Base-by-base conservation (phyloP, 2,797 vertebrate species). In the Danionella dracula region DNA sequence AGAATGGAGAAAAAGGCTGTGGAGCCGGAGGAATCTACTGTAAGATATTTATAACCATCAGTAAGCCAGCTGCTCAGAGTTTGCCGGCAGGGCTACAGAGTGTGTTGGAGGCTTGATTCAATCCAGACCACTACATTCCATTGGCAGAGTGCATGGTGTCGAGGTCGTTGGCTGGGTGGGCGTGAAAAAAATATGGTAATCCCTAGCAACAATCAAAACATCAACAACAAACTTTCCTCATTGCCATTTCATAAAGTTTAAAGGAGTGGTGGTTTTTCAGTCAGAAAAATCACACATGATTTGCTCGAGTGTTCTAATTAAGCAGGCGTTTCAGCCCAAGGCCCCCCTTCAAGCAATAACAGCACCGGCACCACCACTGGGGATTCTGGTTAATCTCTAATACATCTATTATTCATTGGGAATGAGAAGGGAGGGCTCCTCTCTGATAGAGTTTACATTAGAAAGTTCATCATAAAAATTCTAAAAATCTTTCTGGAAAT, bases 371-470 rank as follows among this genome's bases (percentile, higher is more conserved):
- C 34, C 50, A 51, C 38, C 12, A 42, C 16, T 70, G 70, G 27
- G n/a, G 59, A 61, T 34, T 21, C 48, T 11, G 53, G 37, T n/a
- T 59, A 57, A 83, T 82, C 82, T 82, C 70, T 73, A 73, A 60
- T 79, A 80, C 77, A 88, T 89, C 78, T 86, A 88, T 91, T 87
- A 89, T 90, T 81, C 86, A 90, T 66, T 71, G 76, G 75, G 75
- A 77, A 71, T 61, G 75, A 20, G 12, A 76, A 71, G 61, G 53
- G 37, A 69, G 72, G 82, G 82, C 82, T 32, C 46, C 41, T 46
- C 20, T 66, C 41, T 32, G 38, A 15, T 20, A 55, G 50, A 54
- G 46, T 5, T 1, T 45, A 38, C 11, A 45, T 11, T 53, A 42
- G 1, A 49, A 27, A 27, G 23, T n/a, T n/a, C 23, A 27, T 27